Conservation (phyloP, 2,113 vertebrate species). For the Vicugna pacos region DNA sequence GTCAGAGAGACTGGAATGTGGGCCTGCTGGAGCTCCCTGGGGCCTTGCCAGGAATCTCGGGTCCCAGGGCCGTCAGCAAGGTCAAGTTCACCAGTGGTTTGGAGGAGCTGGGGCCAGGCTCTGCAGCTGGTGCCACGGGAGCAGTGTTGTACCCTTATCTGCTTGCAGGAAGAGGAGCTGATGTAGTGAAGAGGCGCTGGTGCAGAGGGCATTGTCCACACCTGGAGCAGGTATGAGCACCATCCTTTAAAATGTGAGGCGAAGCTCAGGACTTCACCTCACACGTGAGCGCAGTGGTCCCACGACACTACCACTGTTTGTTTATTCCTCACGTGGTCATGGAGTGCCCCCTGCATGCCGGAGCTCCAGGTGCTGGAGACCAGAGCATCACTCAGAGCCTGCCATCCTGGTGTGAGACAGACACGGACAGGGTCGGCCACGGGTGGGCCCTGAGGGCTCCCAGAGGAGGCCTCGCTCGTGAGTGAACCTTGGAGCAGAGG, state of each 20-base stretch:
- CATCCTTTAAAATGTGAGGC: not conserved
- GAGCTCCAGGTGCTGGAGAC: not conserved
- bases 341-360: not conserved
- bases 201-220: accelerated
- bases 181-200: accelerated
- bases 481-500: not conserved
- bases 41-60: not conserved
- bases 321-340: not conserved
- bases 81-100: not conserved
- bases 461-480: not conserved
- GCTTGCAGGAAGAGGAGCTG: not conserved
- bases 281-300: not conserved
- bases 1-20: not conserved
- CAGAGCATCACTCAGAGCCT: not conserved
- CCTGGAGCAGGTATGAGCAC: not conserved
- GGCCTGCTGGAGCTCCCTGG: not conserved
- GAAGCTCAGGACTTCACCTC: no score
- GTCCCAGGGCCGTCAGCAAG: not conserved
- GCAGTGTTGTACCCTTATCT: accelerated
- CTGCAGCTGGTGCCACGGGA: not conserved
- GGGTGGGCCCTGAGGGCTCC: not conserved
- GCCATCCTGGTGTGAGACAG: not conserved
- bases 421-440: not conserved
- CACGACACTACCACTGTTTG: not conserved
- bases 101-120: not conserved